Conservation (phyloP, 2,797 vertebrate species). For the Perodicticus potto region DNA sequence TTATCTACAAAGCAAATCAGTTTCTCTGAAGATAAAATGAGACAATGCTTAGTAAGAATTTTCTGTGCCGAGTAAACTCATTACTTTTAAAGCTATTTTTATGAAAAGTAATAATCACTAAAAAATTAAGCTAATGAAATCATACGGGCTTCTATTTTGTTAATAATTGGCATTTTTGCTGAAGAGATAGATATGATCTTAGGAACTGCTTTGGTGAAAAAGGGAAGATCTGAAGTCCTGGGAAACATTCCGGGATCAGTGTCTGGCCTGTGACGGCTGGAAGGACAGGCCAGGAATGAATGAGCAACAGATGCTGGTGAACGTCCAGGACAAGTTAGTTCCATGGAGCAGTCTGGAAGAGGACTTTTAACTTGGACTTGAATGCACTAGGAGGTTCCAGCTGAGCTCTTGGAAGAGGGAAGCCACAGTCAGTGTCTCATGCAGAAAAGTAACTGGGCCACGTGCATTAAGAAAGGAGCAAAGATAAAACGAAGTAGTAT, state of each 20-base stretch:
- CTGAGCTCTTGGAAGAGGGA: not conserved
- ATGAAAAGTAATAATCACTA: conserved; percentile 37
- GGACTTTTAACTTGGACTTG: not conserved
- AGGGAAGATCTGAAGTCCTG: not conserved
- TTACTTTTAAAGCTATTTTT: conserved; percentile 15
- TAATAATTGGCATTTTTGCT: not conserved
- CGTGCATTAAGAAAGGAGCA: not conserved
- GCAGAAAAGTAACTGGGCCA: not conserved
- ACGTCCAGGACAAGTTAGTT: not conserved
- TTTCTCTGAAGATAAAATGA: conserved; percentile 38
- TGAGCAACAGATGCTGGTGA: not conserved
- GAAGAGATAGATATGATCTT: not conserved
- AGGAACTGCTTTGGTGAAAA: not conserved
- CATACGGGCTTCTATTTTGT: not conserved
- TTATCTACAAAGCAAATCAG: not conserved
- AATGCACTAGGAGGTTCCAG: not conserved
- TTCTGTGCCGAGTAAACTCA: not conserved
- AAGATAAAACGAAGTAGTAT: too few relatives aligned
- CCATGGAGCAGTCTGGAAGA: not conserved
- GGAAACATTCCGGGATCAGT: not conserved
- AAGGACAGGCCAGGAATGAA: not conserved
- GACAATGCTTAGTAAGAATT: not conserved
- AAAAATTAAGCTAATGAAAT: conserved; percentile 7
- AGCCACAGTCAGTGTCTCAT: not conserved
- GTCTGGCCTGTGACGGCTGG: accelerated